These are phyloP conservation scores for Cichlasoma orientale DNA, from an alignment of 2,797 vertebrate genomes.

Conservation along the genomic window DNA sequence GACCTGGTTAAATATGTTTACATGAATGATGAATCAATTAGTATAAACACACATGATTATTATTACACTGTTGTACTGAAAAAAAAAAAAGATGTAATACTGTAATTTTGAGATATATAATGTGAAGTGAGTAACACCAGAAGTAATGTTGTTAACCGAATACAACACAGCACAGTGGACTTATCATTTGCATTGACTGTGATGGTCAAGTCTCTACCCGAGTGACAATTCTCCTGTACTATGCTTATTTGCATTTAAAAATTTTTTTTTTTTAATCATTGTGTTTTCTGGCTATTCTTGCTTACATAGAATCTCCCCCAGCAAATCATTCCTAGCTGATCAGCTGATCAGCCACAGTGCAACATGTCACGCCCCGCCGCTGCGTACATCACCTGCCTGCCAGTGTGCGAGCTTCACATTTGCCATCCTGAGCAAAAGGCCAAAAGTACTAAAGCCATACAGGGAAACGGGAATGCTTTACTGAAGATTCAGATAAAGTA, in stretches of 20 bases:
- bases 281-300: constrained; percentile 16
- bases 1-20: constrained; percentile 86
- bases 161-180: constrained; percentile 75
- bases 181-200: constrained; percentile 64
- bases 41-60: constrained; percentile 77
- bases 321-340: constrained; percentile 5
- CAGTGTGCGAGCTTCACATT: constrained; percentile 3
- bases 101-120: constrained; percentile 80
- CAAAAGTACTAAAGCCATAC: constrained; percentile 63
- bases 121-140: constrained; percentile 81
- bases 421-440: constrained; percentile 31
- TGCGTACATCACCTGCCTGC: constrained; percentile 20
- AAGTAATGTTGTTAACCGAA: constrained; percentile 74
- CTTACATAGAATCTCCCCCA: constrained; percentile 21
- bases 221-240: constrained; percentile 56
- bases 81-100: constrained; percentile 71
- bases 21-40: constrained; percentile 82
- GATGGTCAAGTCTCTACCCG: constrained; percentile 58
- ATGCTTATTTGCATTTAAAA: constrained; percentile 37
- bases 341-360: constrained; percentile 30
- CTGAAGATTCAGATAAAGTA: constrained; percentile 25
- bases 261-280: background rate
- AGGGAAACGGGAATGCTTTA: constrained; percentile 16
- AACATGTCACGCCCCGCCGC: background rate
- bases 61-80: constrained; percentile 80